These are phyloP conservation scores for Dysmachus trigonus DNA, from an alignment of 2,888 invertebrate genomes.

Conservation along the genomic window DNA sequence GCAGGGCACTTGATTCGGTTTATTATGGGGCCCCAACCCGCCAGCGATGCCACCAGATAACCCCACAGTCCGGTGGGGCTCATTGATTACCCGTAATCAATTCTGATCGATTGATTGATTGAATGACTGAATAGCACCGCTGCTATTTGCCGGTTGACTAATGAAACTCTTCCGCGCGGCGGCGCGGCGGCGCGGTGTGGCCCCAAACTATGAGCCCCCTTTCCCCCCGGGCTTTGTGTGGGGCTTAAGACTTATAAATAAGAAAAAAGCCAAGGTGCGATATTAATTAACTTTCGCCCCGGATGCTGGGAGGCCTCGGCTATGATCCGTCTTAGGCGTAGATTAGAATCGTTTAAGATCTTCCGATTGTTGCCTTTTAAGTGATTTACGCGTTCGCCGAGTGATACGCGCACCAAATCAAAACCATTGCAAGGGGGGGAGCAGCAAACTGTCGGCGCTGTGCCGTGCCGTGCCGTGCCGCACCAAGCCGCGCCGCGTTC, in stretches of 20 bases:
- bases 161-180: slow-evolving; percentile 23
- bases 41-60: slow-evolving; percentile 16
- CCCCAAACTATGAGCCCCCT: background rate
- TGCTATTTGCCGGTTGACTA: slow-evolving; percentile 9
- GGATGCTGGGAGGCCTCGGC: slow-evolving; percentile 26
- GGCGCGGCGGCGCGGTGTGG: too few relatives aligned
- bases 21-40: background rate
- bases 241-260: slow-evolving; percentile 13
- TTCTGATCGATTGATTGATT: slow-evolving; percentile 37
- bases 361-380: slow-evolving; percentile 22
- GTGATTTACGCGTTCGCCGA: slow-evolving; percentile 32
- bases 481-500: too few relatives aligned
- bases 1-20: background rate
- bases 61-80: slow-evolving; percentile 4
- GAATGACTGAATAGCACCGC: background rate
- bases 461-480: too few relatives aligned
- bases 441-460: background rate
- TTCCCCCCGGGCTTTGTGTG: background rate
- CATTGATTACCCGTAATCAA: slow-evolving; percentile 40
- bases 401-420: slow-evolving; percentile 29
- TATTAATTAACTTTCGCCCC: slow-evolving; percentile 43
- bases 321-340: slow-evolving; percentile 18
- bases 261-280: slow-evolving; percentile 35
- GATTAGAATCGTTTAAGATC: slow-evolving; percentile 39
- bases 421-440: background rate